Conservation (phyloP, 1,140 invertebrate genomes). For the Listronotus oregonensis region DNA sequence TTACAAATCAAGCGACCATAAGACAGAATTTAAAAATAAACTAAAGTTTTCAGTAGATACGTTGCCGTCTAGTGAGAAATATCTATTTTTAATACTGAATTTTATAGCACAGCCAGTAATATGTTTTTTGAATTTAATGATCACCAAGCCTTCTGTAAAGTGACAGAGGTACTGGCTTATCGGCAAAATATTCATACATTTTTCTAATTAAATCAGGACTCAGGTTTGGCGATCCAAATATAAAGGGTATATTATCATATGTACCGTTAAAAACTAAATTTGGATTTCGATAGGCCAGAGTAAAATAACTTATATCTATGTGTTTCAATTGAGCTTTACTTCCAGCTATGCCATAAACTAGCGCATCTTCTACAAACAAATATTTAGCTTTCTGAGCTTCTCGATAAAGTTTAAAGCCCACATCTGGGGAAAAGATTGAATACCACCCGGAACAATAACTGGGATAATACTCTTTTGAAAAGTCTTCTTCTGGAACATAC, state of each 20-base stretch:
- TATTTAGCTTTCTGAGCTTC: slow-evolving; percentile 36
- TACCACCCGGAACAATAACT: slow-evolving; percentile 71
- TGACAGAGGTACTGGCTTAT: slow-evolving; percentile 2
- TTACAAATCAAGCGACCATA: no score
- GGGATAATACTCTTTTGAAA: slow-evolving; percentile 67
- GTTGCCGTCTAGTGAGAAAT: no score
- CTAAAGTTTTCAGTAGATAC: no score
- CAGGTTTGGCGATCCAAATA: slow-evolving; percentile 16
- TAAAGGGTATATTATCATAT: not conserved
- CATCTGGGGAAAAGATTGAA: slow-evolving; percentile 73
- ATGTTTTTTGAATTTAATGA: no score
- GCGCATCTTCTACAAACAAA: slow-evolving; percentile 88
- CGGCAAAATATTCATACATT: not conserved
- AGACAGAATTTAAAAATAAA: no score
- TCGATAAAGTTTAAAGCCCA: slow-evolving; percentile 61
- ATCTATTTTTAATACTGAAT: no score
- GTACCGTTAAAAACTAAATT: slow-evolving; percentile 5
- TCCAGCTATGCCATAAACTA: slow-evolving; percentile 74
- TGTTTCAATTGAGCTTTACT: slow-evolving; percentile 60
- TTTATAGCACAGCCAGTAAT: no score
- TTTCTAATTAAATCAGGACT: slow-evolving; percentile 2
- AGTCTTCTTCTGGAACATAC: slow-evolving; percentile 73
- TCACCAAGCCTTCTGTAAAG: not conserved
- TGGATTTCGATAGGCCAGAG: not conserved
- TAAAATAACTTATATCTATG: slow-evolving; percentile 3